Base-by-base conservation (phyloP, 2,888 invertebrate genomes). In the Lottia scabra region DNA sequence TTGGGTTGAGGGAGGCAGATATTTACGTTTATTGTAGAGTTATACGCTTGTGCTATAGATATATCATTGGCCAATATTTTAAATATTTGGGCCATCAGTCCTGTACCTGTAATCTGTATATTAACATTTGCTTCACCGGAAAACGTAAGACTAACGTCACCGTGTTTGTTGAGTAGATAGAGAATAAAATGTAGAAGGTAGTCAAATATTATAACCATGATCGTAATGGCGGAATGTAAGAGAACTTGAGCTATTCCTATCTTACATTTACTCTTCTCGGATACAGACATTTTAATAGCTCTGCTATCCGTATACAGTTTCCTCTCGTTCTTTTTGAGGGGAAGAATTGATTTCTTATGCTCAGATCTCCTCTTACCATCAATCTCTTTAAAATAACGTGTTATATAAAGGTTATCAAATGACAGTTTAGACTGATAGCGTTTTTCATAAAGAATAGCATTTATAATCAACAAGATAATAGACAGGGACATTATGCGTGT, bases 361-460 rank as follows among this genome's bases (percentile, higher is more conserved):
- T 63, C 44, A 10, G 23, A 45, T 19, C 19, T 45, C n/a, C 68
- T 16, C 23, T 56, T 26, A 1, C 46, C 26, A 63, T 69, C 63
- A 63, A 69, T 23, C 8, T 23, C 16, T 45, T 69, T 69, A 8
- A 69, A 43, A 12, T 63, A 44, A 6, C 23, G 26, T 12, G 63
- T 63, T 27, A 69, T 63, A 13, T 69, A 69, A 13, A 63, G 27
- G 63, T 69, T 69, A 63, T 69, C 68, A 63, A 63, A 63, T 26
- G 63, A 43, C 12, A 63, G 16, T 10, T 63, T 63, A n/a, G 27
- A 44, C 26, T 63, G 23, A 19, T 69, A 69, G 4, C 16, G 23
- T 45, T 63, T 69, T 6, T 63, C 44, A 30, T 69, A 69, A 12
- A 38, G 23, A 63, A 63, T 45, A 26, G 68, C 63, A 26, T 69